Evolutionary conservation across 2,888 invertebrate species (phyloP), one percentile per base, ranked within the genome.

Genomic region (Epirrita christyi): DNA sequence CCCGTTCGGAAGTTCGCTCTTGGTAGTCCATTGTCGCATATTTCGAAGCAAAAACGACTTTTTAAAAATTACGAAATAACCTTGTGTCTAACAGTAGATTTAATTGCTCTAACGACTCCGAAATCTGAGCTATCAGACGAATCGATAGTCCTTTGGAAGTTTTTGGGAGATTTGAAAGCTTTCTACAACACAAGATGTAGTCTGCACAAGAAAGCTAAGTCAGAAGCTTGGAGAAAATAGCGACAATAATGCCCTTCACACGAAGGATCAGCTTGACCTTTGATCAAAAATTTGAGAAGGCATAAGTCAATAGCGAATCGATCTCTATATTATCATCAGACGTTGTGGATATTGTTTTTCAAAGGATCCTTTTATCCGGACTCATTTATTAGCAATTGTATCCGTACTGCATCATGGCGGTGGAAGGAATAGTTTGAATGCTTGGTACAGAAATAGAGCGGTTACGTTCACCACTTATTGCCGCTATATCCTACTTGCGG

Each of bases 401-500:
- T 59, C 55, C 53, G 49, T 51, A 52, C 47, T 42, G 55, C 37
- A 57, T 52, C 41, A 52, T 49, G 59, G 47, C 54, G 44, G 61
- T 59, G 32, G 66, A 67, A 72, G 32, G 66, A 66, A 73, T 75
- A 66, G 65, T 68, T 73, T 55, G 68, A 71, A 73, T 72, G 62
- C 66, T 70, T 63, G 62, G 58, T 71, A n/a, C 83, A 70, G 75
- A 85, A 85, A 86, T 85, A 85, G 81, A 78, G 64, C 66, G 72
- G 72, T 65, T 50, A 29, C n/a, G n/a, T n/a, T n/a, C n/a, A n/a
- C 58, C 58, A 55, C 55, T 59, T 64, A 64, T 53, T 47, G 55
- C 47, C 40, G 43, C 59, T 62, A 50, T 57, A 63, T 60, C 59
- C 54, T 59, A 65, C 63, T 64, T 61, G 63, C 65, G 56, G 64